Evolutionary conservation across 2,113 vertebrate genomes (phyloP).

Genomic region (Xiphorhynchus elegans): DNA sequence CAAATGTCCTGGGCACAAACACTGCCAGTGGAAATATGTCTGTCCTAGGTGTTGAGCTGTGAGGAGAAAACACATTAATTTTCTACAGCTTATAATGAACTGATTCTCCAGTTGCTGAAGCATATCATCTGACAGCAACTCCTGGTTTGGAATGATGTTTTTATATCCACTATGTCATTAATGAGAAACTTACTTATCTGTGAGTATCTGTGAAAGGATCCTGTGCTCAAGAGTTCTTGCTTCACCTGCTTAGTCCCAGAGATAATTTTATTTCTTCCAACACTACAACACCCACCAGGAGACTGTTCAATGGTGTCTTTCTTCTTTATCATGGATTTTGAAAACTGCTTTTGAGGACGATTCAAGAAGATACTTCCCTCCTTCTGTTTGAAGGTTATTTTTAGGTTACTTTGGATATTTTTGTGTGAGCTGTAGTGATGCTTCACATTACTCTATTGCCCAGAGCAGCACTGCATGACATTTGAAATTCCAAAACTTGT

Average conservation of each 20-base stretch:
- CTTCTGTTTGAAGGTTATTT: not conserved
- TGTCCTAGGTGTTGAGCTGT: not conserved
- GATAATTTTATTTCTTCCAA: not conserved
- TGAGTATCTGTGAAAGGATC: not conserved
- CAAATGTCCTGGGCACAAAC: not conserved
- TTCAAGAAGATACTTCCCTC: not conserved
- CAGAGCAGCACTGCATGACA: not conserved
- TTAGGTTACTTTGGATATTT: not conserved
- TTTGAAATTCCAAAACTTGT: constrained; percentile 1
- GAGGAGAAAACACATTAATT: constrained; percentile 1
- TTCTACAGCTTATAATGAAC: not conserved
- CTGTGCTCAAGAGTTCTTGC: not conserved
- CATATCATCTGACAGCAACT: not conserved
- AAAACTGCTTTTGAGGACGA: not conserved
- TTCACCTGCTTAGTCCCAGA: not conserved
- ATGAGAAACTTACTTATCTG: not conserved
- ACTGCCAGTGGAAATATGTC: not conserved
- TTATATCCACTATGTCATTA: not conserved
- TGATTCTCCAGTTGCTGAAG: not conserved
- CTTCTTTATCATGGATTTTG: not conserved
- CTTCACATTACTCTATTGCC: not conserved
- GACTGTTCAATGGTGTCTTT: not conserved
- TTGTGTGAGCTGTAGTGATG: not conserved
- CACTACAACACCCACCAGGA: not conserved
- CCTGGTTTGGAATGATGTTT: not conserved